Evolutionary conservation across 2,888 invertebrate genomes (phyloP).

Genomic region (Dexiosoma caninum): DNA sequence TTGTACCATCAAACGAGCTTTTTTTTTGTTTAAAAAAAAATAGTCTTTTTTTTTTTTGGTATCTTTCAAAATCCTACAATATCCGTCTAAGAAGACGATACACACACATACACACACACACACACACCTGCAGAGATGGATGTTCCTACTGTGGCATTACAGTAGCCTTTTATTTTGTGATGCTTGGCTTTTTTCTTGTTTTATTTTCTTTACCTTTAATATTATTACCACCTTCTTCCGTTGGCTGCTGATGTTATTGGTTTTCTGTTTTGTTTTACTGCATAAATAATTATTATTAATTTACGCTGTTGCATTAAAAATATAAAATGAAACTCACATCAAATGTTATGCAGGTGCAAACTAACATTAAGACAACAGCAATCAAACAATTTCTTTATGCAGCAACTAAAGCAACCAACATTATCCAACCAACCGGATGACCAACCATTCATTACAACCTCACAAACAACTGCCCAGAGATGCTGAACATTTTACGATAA

Average conservation of each 20-base stretch:
- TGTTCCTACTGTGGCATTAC: slow-evolving; percentile 36
- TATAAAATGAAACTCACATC: slow-evolving; percentile 36
- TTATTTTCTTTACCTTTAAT: slow-evolving; percentile 48
- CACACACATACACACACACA: slow-evolving; percentile 22
- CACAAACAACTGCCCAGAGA: slow-evolving; percentile 8
- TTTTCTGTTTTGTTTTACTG: slow-evolving; percentile 45
- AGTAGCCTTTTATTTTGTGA: slow-evolving; percentile 49
- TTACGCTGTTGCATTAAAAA: slow-evolving; percentile 59
- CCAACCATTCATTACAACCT: neutral
- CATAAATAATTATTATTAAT: slow-evolving; percentile 63
- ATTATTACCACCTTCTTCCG: slow-evolving; percentile 59
- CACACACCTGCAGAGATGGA: neutral
- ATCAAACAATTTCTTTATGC: slow-evolving; percentile 57
- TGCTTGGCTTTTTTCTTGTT: slow-evolving; percentile 19
- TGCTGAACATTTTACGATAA: slow-evolving; percentile 49
- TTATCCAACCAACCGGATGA: neutral
- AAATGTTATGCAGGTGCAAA: slow-evolving; percentile 62
- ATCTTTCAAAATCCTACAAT: slow-evolving; percentile 32
- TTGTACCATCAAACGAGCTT: slow-evolving; percentile 34
- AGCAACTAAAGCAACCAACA: too few relatives aligned
- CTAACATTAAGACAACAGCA: slow-evolving; percentile 54
- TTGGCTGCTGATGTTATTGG: slow-evolving; percentile 24
- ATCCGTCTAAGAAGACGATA: slow-evolving; percentile 59
- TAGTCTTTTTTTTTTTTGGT: neutral
- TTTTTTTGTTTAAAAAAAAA: neutral